Conservation (phyloP, 2,888 invertebrate genomes). For the Trichopoda pennipes region DNA sequence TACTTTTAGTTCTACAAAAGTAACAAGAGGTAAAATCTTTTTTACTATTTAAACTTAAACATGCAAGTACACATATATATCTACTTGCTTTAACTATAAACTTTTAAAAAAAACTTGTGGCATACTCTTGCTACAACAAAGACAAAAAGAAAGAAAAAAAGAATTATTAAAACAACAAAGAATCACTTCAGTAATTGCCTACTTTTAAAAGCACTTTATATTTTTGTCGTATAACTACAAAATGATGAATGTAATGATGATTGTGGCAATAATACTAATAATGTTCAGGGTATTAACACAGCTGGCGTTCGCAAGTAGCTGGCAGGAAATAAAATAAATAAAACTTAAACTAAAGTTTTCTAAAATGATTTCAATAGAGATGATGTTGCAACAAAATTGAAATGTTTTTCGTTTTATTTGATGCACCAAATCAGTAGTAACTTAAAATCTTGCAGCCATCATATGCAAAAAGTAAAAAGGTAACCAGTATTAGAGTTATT, state of each 20-base stretch:
- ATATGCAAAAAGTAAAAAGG: not conserved
- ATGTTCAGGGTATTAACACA: not conserved
- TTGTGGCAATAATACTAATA: constrained; percentile 21
- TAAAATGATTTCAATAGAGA: constrained; percentile 45
- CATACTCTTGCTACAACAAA: constrained; percentile 14
- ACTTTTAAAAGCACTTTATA: constrained; percentile 60
- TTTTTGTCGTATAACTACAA: constrained; percentile 38
- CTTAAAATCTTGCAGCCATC: not conserved
- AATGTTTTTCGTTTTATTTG: constrained; percentile 27
- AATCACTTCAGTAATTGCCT: constrained; percentile 59
- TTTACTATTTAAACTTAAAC: constrained; percentile 1
- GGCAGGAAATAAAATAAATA: constrained; percentile 57
- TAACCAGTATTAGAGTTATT: not conserved
- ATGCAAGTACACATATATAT: not conserved
- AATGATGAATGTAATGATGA: constrained; percentile 35
- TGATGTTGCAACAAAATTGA: constrained; percentile 50
- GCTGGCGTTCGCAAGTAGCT: constrained; percentile 23
- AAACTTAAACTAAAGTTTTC: constrained; percentile 52
- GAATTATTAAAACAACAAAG: constrained; percentile 6
- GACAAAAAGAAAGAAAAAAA: not conserved
- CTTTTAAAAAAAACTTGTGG: constrained; percentile 42
- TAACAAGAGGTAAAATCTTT: constrained; percentile 34
- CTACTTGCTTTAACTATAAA: not conserved
- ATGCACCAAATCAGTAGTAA: constrained; percentile 31
- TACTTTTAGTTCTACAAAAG: constrained; percentile 19